Base-by-base conservation (phyloP, 2,888 invertebrate genomes). In the Scrobipalpa costella region DNA sequence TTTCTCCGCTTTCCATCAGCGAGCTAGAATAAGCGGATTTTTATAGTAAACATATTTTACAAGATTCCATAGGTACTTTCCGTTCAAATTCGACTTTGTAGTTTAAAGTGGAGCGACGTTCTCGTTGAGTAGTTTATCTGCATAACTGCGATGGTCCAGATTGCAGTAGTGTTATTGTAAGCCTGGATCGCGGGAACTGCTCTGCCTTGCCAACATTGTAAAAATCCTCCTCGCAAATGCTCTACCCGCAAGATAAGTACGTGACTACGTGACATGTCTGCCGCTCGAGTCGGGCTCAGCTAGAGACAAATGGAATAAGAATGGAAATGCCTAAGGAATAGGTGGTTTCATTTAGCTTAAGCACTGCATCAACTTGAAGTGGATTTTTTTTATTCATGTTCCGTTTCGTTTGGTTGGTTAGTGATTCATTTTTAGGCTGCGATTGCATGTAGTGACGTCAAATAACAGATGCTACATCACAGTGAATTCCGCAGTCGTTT, bases 141-240 rank as follows among this genome's bases (percentile, higher is more conserved):
- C 52, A 44, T 63, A 52, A 7, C 52, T 63, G 19, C 40, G 33
- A 60, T 40, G 27, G 11, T 34, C 21, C 52, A 34, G 63, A 44
- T 21, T 52, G 13, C 38, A 34, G 44, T 11, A 13, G 17, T 61
- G 49, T 61, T 61, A 44, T n/a, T 6, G 49, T 49, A 17, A 61
- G 17, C 61, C 13, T 27, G 27, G 61, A 61, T 59, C 13, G 5
- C 57, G 47, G 8, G 21, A 55, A 57, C 63, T 13, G 21, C 59
- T 38, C 40, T 13, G 40, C 63, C 63, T 59, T 63, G 63, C 63
- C 63, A 63, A 63, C 33, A 60, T 15, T 59, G 50, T 15, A 50
- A 36, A 36, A 27, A 27, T 27, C 27, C 27, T 27, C 5, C 2
- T 27, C 27, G 27, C 27, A 27, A 27, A 27, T 27, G 27, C 27